Percentiles rank a stretch among this genome's conserved stretches.
These are phyloP conservation scores for Trichechus manatus DNA, from an alignment of 2,113 vertebrate genomes.

Conservation along the genomic window DNA sequence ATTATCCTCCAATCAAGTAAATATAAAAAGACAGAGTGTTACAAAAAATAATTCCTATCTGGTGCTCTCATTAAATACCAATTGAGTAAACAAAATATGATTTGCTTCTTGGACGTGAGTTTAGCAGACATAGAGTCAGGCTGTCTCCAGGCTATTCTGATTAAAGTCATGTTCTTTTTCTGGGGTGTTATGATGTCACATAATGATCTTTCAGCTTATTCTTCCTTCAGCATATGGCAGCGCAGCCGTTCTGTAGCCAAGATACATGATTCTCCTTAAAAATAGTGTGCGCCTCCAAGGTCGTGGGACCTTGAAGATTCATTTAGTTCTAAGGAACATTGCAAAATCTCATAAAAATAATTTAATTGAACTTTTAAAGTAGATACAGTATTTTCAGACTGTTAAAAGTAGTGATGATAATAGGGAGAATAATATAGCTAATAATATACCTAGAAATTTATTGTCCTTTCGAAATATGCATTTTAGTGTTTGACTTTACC, in stretches of 20 bases:
- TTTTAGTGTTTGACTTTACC: not conserved
- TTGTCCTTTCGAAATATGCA: not conserved
- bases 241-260: not conserved
- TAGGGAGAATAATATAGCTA: not conserved
- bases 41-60: conserved; percentile 48
- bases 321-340: not conserved
- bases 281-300: not conserved
- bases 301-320: not conserved
- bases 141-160: not conserved
- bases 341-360: conserved; percentile 9
- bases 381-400: not conserved
- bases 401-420: not conserved
- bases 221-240: not conserved
- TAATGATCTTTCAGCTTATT: conserved; percentile 30
- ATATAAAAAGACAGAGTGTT: conserved; percentile 65
- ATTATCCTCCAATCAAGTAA: not conserved
- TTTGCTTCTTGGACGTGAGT: not conserved
- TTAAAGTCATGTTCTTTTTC: not conserved
- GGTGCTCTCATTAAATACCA: not conserved
- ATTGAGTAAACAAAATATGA: not conserved
- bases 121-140: not conserved
- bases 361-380: not conserved
- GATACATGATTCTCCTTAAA: not conserved
- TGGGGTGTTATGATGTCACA: not conserved
- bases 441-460: not conserved